Evolutionary conservation across 2,797 vertebrate genomes (phyloP).

Genomic region (Ctenochaetus hawaiiensis): DNA sequence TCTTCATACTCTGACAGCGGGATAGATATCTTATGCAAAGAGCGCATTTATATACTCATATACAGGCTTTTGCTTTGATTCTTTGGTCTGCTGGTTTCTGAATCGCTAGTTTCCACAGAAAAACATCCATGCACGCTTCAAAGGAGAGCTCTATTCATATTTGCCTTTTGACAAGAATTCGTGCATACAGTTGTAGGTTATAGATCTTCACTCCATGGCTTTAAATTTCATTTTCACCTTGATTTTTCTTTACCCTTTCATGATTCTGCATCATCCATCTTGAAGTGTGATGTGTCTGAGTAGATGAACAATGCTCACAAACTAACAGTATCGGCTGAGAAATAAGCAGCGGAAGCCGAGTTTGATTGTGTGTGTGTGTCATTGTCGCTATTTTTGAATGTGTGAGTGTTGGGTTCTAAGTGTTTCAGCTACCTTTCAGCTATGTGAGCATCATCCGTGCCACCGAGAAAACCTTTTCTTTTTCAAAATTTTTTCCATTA

Average conservation of each 20-base stretch:
- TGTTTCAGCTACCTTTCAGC: slow-evolving; percentile 42
- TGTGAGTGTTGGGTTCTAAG: slow-evolving; percentile 14
- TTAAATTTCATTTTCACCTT: slow-evolving; percentile 42
- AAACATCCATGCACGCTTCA: slow-evolving; percentile 32
- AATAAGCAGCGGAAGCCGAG: slow-evolving; percentile 28
- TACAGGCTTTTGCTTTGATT: slow-evolving; percentile 38
- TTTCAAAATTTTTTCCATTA: slow-evolving; percentile 47
- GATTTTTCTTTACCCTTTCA: slow-evolving; percentile 42
- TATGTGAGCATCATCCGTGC: slow-evolving; percentile 42
- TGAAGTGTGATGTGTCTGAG: slow-evolving; percentile 44
- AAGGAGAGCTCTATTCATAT: slow-evolving; percentile 18
- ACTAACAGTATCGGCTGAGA: slow-evolving; percentile 52
- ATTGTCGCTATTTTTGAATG: slow-evolving; percentile 38
- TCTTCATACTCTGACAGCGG: slow-evolving; percentile 26
- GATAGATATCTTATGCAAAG: slow-evolving; percentile 29
- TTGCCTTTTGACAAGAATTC: slow-evolving; percentile 27
- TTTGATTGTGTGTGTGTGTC: slow-evolving; percentile 37
- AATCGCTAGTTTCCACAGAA: slow-evolving; percentile 21
- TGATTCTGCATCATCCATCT: slow-evolving; percentile 48
- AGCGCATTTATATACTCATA: slow-evolving; percentile 21
- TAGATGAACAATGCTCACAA: slow-evolving; percentile 38
- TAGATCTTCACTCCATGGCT: slow-evolving; percentile 49
- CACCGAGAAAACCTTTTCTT: slow-evolving; percentile 46
- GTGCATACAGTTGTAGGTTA: slow-evolving; percentile 21
- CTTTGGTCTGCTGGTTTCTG: slow-evolving; percentile 48